Percentiles rank a stretch among this genome's conserved stretches.
phyloP scores from a whole-genome alignment of 1,140 invertebrate species.

The Sycobia sp. region DNA sequence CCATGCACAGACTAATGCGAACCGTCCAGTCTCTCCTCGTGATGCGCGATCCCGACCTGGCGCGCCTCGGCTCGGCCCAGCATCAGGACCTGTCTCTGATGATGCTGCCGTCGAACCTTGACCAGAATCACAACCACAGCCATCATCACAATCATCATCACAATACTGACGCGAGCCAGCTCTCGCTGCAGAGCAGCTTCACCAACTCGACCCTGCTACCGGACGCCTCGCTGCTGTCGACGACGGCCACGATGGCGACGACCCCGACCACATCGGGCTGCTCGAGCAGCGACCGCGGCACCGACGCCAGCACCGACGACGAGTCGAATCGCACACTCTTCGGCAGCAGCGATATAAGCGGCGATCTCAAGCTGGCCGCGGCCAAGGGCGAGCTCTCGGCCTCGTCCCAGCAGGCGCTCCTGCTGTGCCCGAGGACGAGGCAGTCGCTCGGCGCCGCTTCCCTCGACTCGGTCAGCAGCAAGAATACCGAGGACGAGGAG shows the following conservation, averaged over 20 bases:
- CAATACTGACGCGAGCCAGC: conserved; percentile 35
- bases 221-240: no score
- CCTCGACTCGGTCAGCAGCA: conserved; percentile 52
- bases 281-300: conserved; percentile 32
- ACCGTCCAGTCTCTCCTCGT: conserved; percentile 70
- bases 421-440: conserved; percentile 39
- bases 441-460: conserved; percentile 52
- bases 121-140: conserved; percentile 36
- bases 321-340: conserved; percentile 1
- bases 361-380: conserved; percentile 31
- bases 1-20: conserved; percentile 63
- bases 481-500: conserved; percentile 51
- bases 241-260: not conserved
- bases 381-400: no score
- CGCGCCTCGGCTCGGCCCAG: conserved; percentile 49
- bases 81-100: conserved; percentile 36
- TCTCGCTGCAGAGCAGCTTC: conserved; percentile 41
- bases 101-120: not conserved
- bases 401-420: conserved; percentile 14
- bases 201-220: conserved; percentile 44
- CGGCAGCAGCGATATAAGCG: conserved; percentile 24
- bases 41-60: conserved; percentile 69
- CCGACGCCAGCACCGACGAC: conserved; percentile 25
- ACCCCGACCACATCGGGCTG: conserved; percentile 6
- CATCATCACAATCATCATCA: no score